Evolutionary conservation across 2,888 invertebrate genomes (phyloP).

Genomic region (Philereme vetulata): DNA sequence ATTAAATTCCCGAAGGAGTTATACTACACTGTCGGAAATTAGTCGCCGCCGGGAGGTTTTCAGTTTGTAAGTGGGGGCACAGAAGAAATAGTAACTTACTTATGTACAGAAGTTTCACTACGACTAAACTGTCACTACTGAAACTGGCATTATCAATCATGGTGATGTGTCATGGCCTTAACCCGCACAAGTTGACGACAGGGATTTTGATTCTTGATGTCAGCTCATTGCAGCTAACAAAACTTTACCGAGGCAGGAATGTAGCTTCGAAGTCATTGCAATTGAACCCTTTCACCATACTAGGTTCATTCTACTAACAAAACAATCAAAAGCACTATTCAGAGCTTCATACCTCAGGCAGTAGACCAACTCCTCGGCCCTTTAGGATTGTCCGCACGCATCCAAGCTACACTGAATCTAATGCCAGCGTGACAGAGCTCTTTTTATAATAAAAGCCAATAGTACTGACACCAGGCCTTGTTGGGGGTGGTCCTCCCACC

Average conservation of each 20-base stretch:
- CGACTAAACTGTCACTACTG: not conserved
- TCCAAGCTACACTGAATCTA: slow-evolving; percentile 6
- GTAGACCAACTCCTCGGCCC: not conserved
- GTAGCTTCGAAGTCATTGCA: too few relatives aligned
- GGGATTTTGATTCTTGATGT: too few relatives aligned
- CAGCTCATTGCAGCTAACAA: too few relatives aligned
- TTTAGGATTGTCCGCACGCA: not conserved
- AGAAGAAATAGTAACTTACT: slow-evolving; percentile 13
- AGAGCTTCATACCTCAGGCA: not conserved
- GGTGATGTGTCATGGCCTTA: too few relatives aligned
- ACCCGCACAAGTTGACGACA: too few relatives aligned
- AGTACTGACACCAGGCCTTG: slow-evolving; percentile 11
- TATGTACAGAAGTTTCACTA: slow-evolving; percentile 6
- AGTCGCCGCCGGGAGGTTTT: slow-evolving; percentile 65
- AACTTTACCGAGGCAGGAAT: too few relatives aligned
- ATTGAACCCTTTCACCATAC: slow-evolving; percentile 8
- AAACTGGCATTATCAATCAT: not conserved
- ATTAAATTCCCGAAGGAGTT: slow-evolving; percentile 57
- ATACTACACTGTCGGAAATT: slow-evolving; percentile 76
- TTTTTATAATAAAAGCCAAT: slow-evolving; percentile 17
- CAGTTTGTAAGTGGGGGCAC: slow-evolving; percentile 56
- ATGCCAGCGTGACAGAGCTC: slow-evolving; percentile 5
- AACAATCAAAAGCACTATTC: not conserved
- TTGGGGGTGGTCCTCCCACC: slow-evolving; percentile 30
- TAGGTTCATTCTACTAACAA: slow-evolving; percentile 1